These are phyloP conservation scores for Perdita meconis DNA, from an alignment of 2,888 invertebrate genomes.

Conservation along the genomic window DNA sequence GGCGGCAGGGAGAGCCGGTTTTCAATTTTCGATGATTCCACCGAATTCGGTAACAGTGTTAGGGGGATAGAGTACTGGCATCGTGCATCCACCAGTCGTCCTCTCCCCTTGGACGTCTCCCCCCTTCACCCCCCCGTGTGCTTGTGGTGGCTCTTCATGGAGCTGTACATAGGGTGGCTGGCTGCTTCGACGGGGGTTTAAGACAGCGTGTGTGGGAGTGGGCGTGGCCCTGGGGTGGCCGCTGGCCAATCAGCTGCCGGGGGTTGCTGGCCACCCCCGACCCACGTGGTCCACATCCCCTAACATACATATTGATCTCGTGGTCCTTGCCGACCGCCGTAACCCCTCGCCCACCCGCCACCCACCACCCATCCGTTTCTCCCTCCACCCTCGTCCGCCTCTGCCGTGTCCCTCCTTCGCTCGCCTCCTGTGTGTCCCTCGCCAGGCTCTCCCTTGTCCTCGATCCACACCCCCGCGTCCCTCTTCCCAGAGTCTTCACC, in stretches of 20 bases:
- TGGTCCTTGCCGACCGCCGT: conserved; percentile 81
- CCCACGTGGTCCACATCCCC: conserved; percentile 83
- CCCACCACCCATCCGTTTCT: conserved; percentile 12
- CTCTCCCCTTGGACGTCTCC: conserved; percentile 31
- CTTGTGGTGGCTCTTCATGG: conserved; percentile 67
- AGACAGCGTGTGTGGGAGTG: conserved; percentile 84
- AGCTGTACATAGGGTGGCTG: conserved; percentile 67
- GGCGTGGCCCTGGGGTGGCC: conserved; percentile 83
- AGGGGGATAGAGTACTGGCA: conserved; percentile 62
- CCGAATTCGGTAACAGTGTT: conserved; percentile 82
- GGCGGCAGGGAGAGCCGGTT: conserved; percentile 69
- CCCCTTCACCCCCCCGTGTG: conserved; percentile 9
- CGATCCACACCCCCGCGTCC: conserved; percentile 8
- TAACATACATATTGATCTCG: conserved; percentile 85
- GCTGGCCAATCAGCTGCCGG: conserved; percentile 83
- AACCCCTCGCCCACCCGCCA: conserved; percentile 58
- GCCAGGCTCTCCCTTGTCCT: conserved; percentile 35
- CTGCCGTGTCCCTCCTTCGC: conserved; percentile 33
- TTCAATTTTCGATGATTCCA: conserved; percentile 84
- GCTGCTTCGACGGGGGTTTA: conserved; percentile 77
- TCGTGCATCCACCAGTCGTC: conserved; percentile 56
- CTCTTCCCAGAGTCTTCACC: conserved; percentile 30
- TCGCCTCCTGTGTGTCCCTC: conserved; percentile 32
- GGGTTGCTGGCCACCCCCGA: conserved; percentile 83
- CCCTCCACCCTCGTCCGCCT: conserved; percentile 26